Percentiles rank a stretch among this genome's conserved stretches.
Conservation (phyloP, 2,113 vertebrate genomes). For the Epinephelus moara region DNA sequence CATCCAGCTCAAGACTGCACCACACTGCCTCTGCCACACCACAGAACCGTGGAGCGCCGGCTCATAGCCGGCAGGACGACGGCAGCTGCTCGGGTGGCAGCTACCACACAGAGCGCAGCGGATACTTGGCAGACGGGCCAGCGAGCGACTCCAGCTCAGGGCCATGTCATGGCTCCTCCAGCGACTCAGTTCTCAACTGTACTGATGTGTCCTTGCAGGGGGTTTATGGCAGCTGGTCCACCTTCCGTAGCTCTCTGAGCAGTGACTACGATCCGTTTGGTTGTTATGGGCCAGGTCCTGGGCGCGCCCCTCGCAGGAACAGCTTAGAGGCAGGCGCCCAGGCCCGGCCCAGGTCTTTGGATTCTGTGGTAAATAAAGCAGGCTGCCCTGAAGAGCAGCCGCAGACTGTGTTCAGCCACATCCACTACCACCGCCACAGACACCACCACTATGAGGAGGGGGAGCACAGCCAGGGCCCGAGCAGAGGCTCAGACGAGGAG, state of each 20-base stretch:
- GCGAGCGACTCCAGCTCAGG: constrained; percentile 98
- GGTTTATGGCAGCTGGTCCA: constrained; percentile 96
- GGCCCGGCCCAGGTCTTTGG: constrained; percentile 88
- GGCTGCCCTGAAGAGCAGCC: constrained; percentile 82
- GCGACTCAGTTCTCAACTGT: constrained; percentile 96
- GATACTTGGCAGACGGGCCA: constrained; percentile 94
- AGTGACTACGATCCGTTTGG: constrained; percentile 95
- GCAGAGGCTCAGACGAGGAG: constrained; percentile 82
- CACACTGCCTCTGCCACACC: constrained; percentile 65
- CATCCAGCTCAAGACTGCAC: constrained; percentile 80
- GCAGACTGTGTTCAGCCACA: constrained; percentile 89
- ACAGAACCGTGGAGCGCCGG: constrained; percentile 51
- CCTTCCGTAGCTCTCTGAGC: constrained; percentile 96
- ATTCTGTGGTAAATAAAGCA: constrained; percentile 85
- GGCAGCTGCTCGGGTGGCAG: constrained; percentile 93
- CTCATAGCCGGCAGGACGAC: constrained; percentile 85
- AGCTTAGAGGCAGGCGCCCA: constrained; percentile 72
- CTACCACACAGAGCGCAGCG: constrained; percentile 93
- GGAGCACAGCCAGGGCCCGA: constrained; percentile 78
- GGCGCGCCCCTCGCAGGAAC: constrained; percentile 61
- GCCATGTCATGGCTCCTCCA: constrained; percentile 96
- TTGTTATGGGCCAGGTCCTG: constrained; percentile 86
- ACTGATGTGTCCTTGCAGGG: constrained; percentile 95
- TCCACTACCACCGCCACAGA: constrained; percentile 95
- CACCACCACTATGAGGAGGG: constrained; percentile 94